Conservation (phyloP, 2,797 vertebrate species). For the Phoxinus dragarum region DNA sequence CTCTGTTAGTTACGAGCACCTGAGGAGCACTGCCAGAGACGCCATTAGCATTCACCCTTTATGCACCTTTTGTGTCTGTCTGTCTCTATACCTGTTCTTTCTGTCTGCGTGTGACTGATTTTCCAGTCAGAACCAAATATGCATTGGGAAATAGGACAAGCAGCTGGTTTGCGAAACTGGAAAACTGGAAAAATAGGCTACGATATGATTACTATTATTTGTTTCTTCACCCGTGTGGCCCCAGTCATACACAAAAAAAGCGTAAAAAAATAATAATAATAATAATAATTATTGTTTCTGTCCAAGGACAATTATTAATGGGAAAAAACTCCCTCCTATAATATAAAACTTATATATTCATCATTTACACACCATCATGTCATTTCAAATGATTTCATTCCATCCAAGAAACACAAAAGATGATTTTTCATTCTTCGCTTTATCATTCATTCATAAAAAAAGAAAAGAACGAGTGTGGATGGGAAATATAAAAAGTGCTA, state of each 20-base stretch:
- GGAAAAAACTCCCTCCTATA: too few species aligned
- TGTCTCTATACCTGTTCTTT: conserved; percentile 12
- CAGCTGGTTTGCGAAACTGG: not conserved
- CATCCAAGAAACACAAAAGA: too few species aligned
- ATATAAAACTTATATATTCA: too few species aligned
- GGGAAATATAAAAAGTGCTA: too few species aligned
- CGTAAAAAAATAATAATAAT: not conserved
- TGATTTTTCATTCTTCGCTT: too few species aligned
- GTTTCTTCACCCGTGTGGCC: not conserved
- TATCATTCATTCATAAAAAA: too few species aligned
- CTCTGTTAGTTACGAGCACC: conserved; percentile 14
- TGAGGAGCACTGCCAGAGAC: conserved; percentile 19
- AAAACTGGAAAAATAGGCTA: not conserved
- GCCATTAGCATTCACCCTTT: conserved; percentile 21
- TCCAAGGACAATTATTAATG: not conserved
- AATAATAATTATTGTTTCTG: not conserved
- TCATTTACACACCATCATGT: too few species aligned
- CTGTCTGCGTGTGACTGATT: not conserved
- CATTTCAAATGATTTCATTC: too few species aligned
- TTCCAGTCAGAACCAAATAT: not conserved
- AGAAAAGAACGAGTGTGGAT: too few species aligned
- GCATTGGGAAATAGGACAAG: not conserved
- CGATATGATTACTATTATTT: not conserved
- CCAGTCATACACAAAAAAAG: not conserved
- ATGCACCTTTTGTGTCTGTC: conserved; percentile 6